Evolutionary conservation across 2,113 vertebrate species (phyloP).

Genomic region (Geococcyx californianus): DNA sequence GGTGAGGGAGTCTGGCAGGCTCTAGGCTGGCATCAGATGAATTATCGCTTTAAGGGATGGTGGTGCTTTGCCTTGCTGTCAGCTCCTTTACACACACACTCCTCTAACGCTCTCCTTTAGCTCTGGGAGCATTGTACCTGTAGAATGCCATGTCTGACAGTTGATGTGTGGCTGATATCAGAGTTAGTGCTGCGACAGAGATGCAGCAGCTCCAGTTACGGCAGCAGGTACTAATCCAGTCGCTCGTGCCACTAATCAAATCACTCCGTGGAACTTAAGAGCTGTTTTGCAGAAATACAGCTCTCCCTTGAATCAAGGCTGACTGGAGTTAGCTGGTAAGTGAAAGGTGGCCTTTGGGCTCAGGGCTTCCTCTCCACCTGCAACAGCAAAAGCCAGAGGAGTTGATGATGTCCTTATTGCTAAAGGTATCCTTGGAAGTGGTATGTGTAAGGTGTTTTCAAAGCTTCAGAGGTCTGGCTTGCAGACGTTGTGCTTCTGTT

Average conservation of each 20-base stretch:
- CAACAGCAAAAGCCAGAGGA: neutral
- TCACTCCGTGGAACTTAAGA: neutral
- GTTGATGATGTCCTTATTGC: neutral
- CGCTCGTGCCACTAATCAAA: neutral
- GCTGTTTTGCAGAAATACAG: neutral
- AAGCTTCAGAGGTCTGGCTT: neutral
- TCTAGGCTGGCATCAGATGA: neutral
- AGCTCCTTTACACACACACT: neutral
- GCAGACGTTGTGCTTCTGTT: neutral
- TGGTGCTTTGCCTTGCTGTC: neutral
- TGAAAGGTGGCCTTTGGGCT: neutral
- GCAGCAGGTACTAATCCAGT: neutral
- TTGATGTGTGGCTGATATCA: neutral
- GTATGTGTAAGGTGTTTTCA: neutral
- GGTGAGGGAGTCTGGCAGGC: neutral
- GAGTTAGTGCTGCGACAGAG: neutral
- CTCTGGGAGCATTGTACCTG: accelerated
- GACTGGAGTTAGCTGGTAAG: neutral
- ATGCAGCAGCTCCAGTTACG: neutral
- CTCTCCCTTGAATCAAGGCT: neutral
- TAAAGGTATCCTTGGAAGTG: neutral
- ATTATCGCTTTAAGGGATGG: neutral
- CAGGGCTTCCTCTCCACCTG: neutral
- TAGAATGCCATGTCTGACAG: accelerated
- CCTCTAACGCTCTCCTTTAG: neutral